These are phyloP conservation scores for Tringa solitaria DNA, from an alignment of 2,113 vertebrate species.

Conservation along the genomic window DNA sequence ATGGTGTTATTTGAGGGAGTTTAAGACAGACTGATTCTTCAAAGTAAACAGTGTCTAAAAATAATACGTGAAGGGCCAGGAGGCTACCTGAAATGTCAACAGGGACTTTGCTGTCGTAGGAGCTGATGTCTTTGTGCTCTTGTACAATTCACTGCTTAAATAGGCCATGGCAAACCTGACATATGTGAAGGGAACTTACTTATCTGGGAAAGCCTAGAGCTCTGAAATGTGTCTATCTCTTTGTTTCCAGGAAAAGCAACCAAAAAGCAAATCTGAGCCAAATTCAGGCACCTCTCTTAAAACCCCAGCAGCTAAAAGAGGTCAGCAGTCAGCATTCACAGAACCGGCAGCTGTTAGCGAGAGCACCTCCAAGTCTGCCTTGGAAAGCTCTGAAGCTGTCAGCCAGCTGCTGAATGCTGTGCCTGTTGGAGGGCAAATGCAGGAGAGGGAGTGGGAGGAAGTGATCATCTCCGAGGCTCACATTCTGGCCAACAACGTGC, in stretches of 20 bases:
- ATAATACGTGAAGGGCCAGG: background rate
- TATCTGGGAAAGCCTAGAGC: background rate
- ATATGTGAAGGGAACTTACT: background rate
- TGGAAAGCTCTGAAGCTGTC: slow-evolving; percentile 75
- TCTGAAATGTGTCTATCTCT: background rate
- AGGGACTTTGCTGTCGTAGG: background rate
- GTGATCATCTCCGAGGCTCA: slow-evolving; percentile 73
- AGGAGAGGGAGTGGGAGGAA: slow-evolving; percentile 76
- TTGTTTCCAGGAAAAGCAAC: slow-evolving; percentile 75
- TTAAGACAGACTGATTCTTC: background rate
- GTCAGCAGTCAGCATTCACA: slow-evolving; percentile 45
- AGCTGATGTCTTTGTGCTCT: background rate
- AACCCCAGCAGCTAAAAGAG: slow-evolving; percentile 65
- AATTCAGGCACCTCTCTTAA: slow-evolving; percentile 64
- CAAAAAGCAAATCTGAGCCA: slow-evolving; percentile 75
- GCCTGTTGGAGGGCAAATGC: slow-evolving; percentile 51
- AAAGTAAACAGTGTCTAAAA: background rate
- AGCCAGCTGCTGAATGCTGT: slow-evolving; percentile 75
- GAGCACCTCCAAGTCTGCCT: slow-evolving; percentile 39
- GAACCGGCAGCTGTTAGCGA: slow-evolving; percentile 34
- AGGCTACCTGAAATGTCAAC: background rate
- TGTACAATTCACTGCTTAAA: background rate
- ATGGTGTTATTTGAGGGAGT: background rate
- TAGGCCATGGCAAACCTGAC: background rate
- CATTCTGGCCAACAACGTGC: slow-evolving; percentile 53